Evolutionary conservation across 2,888 invertebrate species (phyloP).

Genomic region (Melikaiella ostensackeni): DNA sequence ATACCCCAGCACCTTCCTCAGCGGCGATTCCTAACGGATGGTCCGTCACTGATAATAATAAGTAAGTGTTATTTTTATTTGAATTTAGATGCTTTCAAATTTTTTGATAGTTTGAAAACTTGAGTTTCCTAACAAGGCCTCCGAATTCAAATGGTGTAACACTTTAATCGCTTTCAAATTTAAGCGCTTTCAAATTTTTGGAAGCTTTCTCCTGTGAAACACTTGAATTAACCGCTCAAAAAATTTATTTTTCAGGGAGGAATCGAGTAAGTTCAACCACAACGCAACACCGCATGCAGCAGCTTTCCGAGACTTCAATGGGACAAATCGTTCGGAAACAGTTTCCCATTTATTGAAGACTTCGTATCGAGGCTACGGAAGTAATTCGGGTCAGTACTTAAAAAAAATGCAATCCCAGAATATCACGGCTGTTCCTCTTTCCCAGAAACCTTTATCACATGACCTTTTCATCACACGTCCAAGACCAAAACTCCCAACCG

Average conservation of each 20-base stretch:
- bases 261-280: conserved; percentile 59
- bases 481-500: neutral
- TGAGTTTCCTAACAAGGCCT: conserved; percentile 14
- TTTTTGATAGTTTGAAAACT: neutral
- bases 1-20: conserved; percentile 66
- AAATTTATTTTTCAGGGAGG: conserved; percentile 62
- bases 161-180: neutral
- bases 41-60: conserved; percentile 71
- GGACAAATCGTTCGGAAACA: conserved; percentile 75
- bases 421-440: neutral
- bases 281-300: conserved; percentile 70
- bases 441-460: neutral
- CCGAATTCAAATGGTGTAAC: neutral
- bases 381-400: conserved; percentile 68
- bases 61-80: conserved; percentile 60
- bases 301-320: conserved; percentile 72
- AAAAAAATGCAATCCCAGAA: conserved; percentile 42
- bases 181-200: neutral
- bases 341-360: conserved; percentile 83
- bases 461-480: neutral
- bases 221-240: conserved; percentile 2
- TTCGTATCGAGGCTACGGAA: conserved; percentile 87
- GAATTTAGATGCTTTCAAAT: conserved; percentile 13
- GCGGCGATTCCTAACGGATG: conserved; percentile 70
- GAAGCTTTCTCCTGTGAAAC: neutral